These are phyloP conservation scores for Loxodonta africana DNA, from an alignment of 2,113 vertebrate genomes.

Conservation along the genomic window DNA sequence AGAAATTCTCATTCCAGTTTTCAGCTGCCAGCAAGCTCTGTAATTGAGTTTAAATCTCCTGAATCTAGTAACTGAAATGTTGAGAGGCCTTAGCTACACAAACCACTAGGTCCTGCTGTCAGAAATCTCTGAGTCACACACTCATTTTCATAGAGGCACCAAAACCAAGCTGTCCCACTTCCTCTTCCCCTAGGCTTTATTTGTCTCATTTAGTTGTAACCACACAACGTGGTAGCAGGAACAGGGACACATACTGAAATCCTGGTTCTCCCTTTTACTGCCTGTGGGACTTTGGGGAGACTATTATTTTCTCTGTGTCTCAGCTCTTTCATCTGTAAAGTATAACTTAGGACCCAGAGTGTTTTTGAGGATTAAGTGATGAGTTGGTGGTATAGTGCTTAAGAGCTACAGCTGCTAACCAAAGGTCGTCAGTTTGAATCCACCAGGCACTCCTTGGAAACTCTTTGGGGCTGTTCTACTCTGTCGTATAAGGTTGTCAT, in stretches of 20 bases:
- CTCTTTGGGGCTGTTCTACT: too few species aligned
- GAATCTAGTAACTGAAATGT: conserved; percentile 21
- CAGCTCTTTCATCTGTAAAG: not conserved
- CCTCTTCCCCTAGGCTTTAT: conserved; percentile 50
- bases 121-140: conserved; percentile 71
- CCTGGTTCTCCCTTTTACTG: not conserved
- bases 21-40: not conserved
- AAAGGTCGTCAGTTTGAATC: too few species aligned
- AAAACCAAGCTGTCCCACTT: conserved; percentile 49
- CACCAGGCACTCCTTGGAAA: too few species aligned
- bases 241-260: not conserved
- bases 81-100: not conserved
- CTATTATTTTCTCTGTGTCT: too few species aligned
- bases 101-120: not conserved
- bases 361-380: not conserved
- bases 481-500: too few species aligned
- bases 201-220: conserved; percentile 65
- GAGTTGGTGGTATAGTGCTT: too few species aligned
- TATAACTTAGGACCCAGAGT: not conserved
- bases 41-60: not conserved
- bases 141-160: conserved; percentile 35
- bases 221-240: not conserved
- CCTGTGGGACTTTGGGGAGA: too few species aligned
- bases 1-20: not conserved
- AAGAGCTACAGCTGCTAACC: too few species aligned